Evolutionary conservation across 2,797 vertebrate genomes (phyloP).

Genomic region (Knipowitschia caucasica): DNA sequence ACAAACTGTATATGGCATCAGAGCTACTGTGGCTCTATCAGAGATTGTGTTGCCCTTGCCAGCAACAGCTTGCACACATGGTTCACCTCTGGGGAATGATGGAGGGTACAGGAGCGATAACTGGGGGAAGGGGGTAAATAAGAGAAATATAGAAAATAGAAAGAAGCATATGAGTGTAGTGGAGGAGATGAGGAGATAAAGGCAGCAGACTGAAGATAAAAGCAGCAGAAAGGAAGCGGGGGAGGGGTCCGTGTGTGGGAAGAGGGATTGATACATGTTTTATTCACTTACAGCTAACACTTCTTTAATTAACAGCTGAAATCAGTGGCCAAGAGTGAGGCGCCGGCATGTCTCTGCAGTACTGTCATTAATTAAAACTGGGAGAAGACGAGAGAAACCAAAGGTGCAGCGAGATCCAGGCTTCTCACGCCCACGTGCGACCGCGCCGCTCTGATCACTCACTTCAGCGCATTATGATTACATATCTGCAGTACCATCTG

Average conservation of each 20-base stretch:
- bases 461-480: background rate
- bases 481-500: background rate
- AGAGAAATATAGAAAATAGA: slow-evolving; percentile 1
- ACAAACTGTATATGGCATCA: slow-evolving; percentile 15
- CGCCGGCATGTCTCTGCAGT: slow-evolving; percentile 9
- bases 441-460: background rate
- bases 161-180: slow-evolving; percentile 20
- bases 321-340: slow-evolving; percentile 30
- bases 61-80: slow-evolving; percentile 53
- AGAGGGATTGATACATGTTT: slow-evolving; percentile 53
- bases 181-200: slow-evolving; percentile 24
- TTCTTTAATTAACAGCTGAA: slow-evolving; percentile 55
- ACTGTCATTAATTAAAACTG: slow-evolving; percentile 36
- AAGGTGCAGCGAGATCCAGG: slow-evolving; percentile 1
- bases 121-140: slow-evolving; percentile 1
- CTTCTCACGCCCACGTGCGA: slow-evolving; percentile 5
- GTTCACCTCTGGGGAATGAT: slow-evolving; percentile 52
- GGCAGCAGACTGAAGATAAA: background rate
- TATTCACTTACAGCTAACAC: slow-evolving; percentile 52
- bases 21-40: slow-evolving; percentile 25
- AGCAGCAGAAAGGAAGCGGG: slow-evolving; percentile 11
- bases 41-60: slow-evolving; percentile 39
- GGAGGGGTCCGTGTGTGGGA: slow-evolving; percentile 32
- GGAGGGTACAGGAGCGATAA: slow-evolving; percentile 15
- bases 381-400: slow-evolving; percentile 10